Evolutionary conservation across 2,797 vertebrate genomes (phyloP).

Genomic region (Lacerta agilis): DNA sequence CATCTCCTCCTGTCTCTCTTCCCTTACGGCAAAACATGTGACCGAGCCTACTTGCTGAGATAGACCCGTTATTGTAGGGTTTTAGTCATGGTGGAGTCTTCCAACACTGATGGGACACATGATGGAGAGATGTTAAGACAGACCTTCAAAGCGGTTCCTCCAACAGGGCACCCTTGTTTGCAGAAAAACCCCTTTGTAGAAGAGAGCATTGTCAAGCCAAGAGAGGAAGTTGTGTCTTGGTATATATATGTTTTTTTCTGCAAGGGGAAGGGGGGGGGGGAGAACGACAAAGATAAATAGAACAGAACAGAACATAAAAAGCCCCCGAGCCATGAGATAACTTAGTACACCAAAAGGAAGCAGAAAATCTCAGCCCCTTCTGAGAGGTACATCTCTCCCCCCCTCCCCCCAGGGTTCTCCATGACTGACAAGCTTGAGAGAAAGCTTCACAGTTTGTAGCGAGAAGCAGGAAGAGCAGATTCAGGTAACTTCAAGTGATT

Average conservation of each 20-base stretch:
- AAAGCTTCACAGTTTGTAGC: background rate
- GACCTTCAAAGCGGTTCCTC: slow-evolving; percentile 55
- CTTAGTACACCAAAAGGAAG: rapidly evolving
- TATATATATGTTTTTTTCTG: background rate
- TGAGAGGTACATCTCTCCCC: background rate
- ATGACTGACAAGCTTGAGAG: rapidly evolving
- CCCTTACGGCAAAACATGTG: slow-evolving; percentile 58
- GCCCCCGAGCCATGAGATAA: slow-evolving; percentile 15
- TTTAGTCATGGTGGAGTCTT: slow-evolving; percentile 52
- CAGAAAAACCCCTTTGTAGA: slow-evolving; percentile 12
- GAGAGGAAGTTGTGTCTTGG: background rate
- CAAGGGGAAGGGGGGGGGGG: no score
- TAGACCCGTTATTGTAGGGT: slow-evolving; percentile 53
- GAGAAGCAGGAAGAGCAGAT: background rate
- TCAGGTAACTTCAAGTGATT: background rate
- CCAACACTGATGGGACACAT: slow-evolving; percentile 40
- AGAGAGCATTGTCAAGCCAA: slow-evolving; percentile 4
- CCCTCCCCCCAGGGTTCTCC: background rate
- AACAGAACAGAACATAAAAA: slow-evolving; percentile 2
- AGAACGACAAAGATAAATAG: slow-evolving; percentile 38
- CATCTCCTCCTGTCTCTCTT: background rate
- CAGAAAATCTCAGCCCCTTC: background rate
- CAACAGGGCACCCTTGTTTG: background rate
- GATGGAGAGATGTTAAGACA: slow-evolving; percentile 36
- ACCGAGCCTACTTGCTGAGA: slow-evolving; percentile 20